Evolutionary conservation across 2,797 vertebrate species (phyloP).

Genomic region (Acipenser ruthenus): DNA sequence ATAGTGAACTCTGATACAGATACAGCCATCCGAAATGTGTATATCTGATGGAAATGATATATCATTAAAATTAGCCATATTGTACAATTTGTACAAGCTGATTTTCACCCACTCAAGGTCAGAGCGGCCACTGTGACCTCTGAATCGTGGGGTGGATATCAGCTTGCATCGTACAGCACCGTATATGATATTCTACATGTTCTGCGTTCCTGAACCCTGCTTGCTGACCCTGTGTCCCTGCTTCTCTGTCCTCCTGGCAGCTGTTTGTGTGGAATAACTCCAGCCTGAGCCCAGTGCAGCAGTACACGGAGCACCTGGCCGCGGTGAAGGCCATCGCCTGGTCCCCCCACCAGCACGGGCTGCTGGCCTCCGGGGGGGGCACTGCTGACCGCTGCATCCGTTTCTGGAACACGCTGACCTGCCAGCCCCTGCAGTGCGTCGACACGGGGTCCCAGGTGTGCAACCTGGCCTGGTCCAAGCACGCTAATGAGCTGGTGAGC

Average conservation of each 20-base stretch:
- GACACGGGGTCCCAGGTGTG: slow-evolving; percentile 76
- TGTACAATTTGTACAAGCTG: too few relatives aligned
- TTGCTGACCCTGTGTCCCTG: not conserved
- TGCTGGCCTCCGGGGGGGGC: slow-evolving; percentile 68
- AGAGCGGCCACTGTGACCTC: too few relatives aligned
- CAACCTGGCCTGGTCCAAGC: slow-evolving; percentile 77
- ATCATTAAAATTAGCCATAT: too few relatives aligned
- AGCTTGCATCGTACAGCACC: too few relatives aligned
- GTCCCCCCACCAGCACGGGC: slow-evolving; percentile 73
- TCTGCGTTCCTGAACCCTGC: not conserved
- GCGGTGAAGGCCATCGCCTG: slow-evolving; percentile 76
- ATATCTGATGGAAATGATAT: too few relatives aligned
- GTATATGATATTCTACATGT: not conserved
- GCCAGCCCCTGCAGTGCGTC: slow-evolving; percentile 70
- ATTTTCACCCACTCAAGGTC: too few relatives aligned
- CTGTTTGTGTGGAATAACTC: slow-evolving; percentile 74
- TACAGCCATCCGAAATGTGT: too few relatives aligned
- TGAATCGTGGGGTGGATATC: too few relatives aligned
- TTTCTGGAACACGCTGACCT: slow-evolving; percentile 76
- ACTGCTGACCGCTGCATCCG: slow-evolving; percentile 72
- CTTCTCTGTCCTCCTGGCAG: slow-evolving; percentile 31
- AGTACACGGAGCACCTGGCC: slow-evolving; percentile 72
- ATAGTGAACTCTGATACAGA: too few relatives aligned
- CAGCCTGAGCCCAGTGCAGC: slow-evolving; percentile 67
- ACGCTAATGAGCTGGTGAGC: slow-evolving; percentile 73